Conservation (phyloP, 2,888 invertebrate genomes). For the Ctenicera cuprea region DNA sequence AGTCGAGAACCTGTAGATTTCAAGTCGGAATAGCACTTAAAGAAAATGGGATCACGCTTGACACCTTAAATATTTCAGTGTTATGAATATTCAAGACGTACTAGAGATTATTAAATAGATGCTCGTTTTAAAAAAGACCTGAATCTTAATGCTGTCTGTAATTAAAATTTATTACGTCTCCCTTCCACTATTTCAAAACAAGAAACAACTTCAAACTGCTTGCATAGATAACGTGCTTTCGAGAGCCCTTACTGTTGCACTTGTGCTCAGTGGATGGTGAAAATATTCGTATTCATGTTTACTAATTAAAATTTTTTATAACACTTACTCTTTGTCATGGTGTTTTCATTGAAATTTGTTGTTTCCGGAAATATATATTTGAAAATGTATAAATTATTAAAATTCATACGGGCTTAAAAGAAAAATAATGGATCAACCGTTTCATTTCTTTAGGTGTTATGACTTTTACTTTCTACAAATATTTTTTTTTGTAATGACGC, state of each 20-base stretch:
- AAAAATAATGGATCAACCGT: no score
- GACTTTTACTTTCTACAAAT: no score
- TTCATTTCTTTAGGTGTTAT: no score
- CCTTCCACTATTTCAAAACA: conserved; percentile 19
- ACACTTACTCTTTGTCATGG: neutral
- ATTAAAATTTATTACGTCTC: conserved; percentile 45
- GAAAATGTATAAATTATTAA: no score
- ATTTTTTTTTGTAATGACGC: no score
- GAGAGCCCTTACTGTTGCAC: neutral
- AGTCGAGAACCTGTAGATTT: conserved; percentile 61
- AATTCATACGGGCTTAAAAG: no score
- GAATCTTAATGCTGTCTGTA: conserved; percentile 37
- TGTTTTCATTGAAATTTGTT: neutral
- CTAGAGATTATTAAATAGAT: conserved; percentile 46
- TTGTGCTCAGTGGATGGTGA: neutral
- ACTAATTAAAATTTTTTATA: conserved; percentile 12
- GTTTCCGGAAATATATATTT: no score
- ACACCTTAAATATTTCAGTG: conserved; percentile 57
- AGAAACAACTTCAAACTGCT: conserved; percentile 7
- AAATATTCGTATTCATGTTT: conserved; percentile 6
- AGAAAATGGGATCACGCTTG: conserved; percentile 62
- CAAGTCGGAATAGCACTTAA: conserved; percentile 57
- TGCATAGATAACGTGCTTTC: conserved; percentile 30
- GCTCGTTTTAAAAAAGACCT: conserved; percentile 31
- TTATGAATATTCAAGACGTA: conserved; percentile 61